Evolutionary conservation across 2,888 invertebrate species (phyloP), one percentile per base, ranked within the genome.

Genomic region (Melikaiella ostensackeni): DNA sequence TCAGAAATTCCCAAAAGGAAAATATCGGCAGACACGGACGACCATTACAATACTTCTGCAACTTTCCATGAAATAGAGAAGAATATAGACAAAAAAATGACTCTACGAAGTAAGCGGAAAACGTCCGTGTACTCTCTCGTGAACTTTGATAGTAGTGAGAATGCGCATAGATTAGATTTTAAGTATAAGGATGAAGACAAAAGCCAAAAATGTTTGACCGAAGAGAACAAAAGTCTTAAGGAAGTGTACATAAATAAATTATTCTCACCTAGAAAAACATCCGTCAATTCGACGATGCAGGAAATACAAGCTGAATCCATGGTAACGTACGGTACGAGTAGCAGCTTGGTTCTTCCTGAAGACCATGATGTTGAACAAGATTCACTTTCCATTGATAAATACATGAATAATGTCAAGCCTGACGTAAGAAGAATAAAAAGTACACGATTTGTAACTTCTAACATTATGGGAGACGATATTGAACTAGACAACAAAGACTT

Each of bases 391-490:
- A 42, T 75, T 0, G 76, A 61, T n/a, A 77, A 75, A 59, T 59
- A 63, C 61, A 50, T 27, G 19, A 66, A 35, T 27, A 62, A 59
- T 63, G 38, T 4, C 19, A 79, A 80, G 9, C 16, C 73, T 73
- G 70, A 70, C 13, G 11, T 42, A 79, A 74, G 19, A 77, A 77
- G 21, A 66, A 59, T 35, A 77, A 80, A 79, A 89, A 89, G 81
- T 90, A 85, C 83, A 87, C 88, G 55, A 79, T 91, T 91, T 74
- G 88, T 89, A 19, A 91, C 90, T n/a, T 90, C 91, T 1, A 90
- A 83, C 27, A 86, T 90, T 16, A 84, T 84, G 1, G 86, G 86
- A 63, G 89, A 89, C 30, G 76, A 86, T 74, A 77, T 82, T 35
- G 87, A 87, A 75, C 73, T 85, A 5, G 86, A 86, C 46, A 82